Percentiles rank a stretch among this genome's conserved stretches.
phyloP scores from a whole-genome alignment of 2,113 vertebrate genomes.

The Hyperopisus bebe region DNA sequence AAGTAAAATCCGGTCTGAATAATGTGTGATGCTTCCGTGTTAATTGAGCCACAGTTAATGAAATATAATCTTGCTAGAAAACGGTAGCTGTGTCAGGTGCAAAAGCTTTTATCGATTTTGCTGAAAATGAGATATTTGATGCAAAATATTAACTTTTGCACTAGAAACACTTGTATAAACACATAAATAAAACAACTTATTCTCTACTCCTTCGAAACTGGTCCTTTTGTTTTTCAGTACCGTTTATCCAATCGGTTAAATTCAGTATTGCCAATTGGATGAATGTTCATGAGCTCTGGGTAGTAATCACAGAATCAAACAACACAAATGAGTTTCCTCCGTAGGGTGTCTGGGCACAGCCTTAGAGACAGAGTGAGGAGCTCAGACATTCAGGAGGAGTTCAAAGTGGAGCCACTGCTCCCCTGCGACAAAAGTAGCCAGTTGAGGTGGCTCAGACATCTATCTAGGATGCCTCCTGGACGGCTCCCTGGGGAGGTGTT shows the following conservation, averaged over 20 bases:
- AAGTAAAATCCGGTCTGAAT: not conserved
- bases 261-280: not conserved
- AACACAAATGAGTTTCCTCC: too few species aligned
- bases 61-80: not conserved
- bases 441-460: too few species aligned
- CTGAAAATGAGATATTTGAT: not conserved
- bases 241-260: not conserved
- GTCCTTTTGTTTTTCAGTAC: not conserved
- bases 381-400: too few species aligned
- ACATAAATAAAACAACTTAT: not conserved
- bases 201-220: not conserved
- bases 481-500: too few species aligned
- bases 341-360: too few species aligned
- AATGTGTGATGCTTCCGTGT: not conserved
- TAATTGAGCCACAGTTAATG: not conserved
- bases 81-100: not conserved
- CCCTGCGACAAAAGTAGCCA: too few species aligned
- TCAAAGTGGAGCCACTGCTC: too few species aligned
- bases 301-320: too few species aligned
- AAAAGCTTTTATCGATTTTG: not conserved
- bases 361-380: too few species aligned
- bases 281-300: not conserved
- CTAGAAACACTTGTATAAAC: not conserved
- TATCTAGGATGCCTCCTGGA: too few species aligned
- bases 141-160: not conserved